Conservation (phyloP, 2,888 invertebrate species). For the Oligia fasciuncula region DNA sequence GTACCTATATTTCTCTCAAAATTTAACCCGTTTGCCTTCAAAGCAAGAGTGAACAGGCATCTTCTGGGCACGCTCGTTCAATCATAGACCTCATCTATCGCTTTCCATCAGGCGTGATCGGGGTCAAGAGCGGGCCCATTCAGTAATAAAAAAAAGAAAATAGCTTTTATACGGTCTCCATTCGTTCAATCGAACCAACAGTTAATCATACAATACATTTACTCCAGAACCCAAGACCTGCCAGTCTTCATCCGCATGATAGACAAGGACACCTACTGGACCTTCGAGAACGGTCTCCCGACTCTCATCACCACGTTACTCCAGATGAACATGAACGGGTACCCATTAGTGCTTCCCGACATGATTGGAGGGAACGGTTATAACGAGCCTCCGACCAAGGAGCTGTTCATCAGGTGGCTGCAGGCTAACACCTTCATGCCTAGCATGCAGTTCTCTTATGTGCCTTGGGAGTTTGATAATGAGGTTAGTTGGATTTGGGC, state of each 20-base stretch:
- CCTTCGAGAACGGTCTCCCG: conserved; percentile 92
- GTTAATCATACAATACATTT: not conserved
- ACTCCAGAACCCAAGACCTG: conserved; percentile 91
- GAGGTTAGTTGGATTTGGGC: conserved; percentile 75
- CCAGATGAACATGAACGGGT: conserved; percentile 91
- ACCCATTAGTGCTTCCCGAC: conserved; percentile 94
- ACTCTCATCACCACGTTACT: conserved; percentile 93
- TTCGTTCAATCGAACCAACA: not conserved
- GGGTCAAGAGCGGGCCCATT: too few species aligned
- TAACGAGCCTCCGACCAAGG: conserved; percentile 87
- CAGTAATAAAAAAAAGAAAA: too few species aligned
- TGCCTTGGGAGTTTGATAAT: conserved; percentile 94
- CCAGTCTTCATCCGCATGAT: conserved; percentile 93
- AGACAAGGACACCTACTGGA: conserved; percentile 93
- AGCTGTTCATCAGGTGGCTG: conserved; percentile 93
- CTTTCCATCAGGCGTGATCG: too few species aligned
- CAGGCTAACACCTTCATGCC: conserved; percentile 94
- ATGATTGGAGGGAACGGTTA: conserved; percentile 93
- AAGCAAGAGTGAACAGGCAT: too few species aligned
- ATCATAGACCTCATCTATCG: too few species aligned
- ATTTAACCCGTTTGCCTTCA: too few species aligned
- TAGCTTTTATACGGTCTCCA: not conserved
- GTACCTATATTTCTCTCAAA: too few species aligned
- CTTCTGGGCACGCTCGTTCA: too few species aligned
- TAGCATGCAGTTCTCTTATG: conserved; percentile 93